A percentile compares a stretch with the other conserved stretches of the same genome.
phyloP scores from a whole-genome alignment of 2,888 invertebrate species.

The Pterostichus madidus region DNA sequence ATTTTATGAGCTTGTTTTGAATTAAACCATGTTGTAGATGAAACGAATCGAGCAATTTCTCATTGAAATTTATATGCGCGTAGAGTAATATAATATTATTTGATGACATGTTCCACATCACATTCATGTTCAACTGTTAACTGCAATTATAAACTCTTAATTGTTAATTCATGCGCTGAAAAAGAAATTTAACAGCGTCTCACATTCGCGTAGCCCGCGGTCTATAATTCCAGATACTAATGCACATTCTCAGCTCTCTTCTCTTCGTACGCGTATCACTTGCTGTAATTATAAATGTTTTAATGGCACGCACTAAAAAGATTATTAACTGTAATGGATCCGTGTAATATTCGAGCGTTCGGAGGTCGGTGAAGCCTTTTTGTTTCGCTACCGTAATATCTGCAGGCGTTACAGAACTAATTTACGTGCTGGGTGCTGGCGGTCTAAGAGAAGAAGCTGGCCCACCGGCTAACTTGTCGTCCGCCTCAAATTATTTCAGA shows the following conservation, averaged over 20 bases:
- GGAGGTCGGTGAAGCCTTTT: slow-evolving; percentile 29
- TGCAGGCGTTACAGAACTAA: slow-evolving; percentile 52
- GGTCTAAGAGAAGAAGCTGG: slow-evolving; percentile 17
- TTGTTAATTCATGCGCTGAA: slow-evolving; percentile 40
- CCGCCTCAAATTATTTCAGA: slow-evolving; percentile 29
- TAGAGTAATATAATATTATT: slow-evolving; percentile 8
- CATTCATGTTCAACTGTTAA: not conserved
- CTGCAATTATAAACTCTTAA: slow-evolving; percentile 39
- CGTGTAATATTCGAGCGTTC: slow-evolving; percentile 55
- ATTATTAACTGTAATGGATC: slow-evolving; percentile 64
- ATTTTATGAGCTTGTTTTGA: slow-evolving; percentile 31
- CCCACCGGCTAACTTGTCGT: slow-evolving; percentile 12
- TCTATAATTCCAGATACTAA: slow-evolving; percentile 4
- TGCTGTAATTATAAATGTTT: slow-evolving; percentile 59
- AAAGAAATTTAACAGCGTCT: not conserved
- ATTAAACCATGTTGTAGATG: not conserved
- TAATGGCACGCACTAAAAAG: slow-evolving; percentile 61
- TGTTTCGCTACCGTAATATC: slow-evolving; percentile 58
- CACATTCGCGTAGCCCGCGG: slow-evolving; percentile 10
- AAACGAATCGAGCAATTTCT: not conserved
- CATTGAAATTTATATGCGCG: slow-evolving; percentile 29
- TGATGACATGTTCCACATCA: slow-evolving; percentile 19
- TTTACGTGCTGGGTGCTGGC: slow-evolving; percentile 32
- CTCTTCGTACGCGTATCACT: slow-evolving; percentile 36
- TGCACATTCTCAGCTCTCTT: slow-evolving; percentile 3